Percentiles rank a stretch among this genome's conserved stretches.
These are phyloP conservation scores for Agapornis canus DNA, from an alignment of 2,797 vertebrate species.

Conservation along the genomic window DNA sequence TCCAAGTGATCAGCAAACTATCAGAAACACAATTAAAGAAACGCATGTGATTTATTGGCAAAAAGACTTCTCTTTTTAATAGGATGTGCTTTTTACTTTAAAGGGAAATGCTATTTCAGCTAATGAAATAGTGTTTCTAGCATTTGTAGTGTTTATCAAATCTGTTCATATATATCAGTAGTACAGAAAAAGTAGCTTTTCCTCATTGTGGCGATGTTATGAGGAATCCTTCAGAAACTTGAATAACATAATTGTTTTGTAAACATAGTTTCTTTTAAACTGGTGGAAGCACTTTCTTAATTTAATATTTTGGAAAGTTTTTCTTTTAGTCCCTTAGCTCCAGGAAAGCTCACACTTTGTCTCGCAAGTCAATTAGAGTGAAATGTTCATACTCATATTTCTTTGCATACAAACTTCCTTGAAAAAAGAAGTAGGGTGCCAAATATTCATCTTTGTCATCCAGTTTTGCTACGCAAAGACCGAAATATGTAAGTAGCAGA, in stretches of 20 bases:
- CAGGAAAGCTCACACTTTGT: not conserved
- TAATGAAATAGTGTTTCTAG: not conserved
- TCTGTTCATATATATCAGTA: not conserved
- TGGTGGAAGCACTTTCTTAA: not conserved
- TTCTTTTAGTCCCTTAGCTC: not conserved
- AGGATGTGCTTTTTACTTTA: not conserved
- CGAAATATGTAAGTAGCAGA: constrained; percentile 39
- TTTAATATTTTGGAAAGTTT: not conserved
- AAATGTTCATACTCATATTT: not conserved
- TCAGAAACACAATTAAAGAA: not conserved
- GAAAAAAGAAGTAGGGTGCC: not conserved
- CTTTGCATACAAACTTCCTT: not conserved
- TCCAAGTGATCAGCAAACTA: not conserved
- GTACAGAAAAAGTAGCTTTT: not conserved
- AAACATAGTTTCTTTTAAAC: not conserved
- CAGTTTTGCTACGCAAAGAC: not conserved
- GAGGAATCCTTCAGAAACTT: not conserved
- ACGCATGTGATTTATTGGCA: not conserved
- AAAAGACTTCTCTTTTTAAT: not conserved
- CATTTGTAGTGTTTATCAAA: not conserved
- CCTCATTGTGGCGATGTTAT: not conserved
- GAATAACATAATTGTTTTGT: not conserved
- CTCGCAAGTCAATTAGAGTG: not conserved
- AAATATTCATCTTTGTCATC: not conserved
- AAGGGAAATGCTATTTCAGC: not conserved